Percentiles rank a stretch among this genome's conserved stretches.
Conservation (phyloP, 1,140 invertebrate genomes). For the Platyura marginata region DNA sequence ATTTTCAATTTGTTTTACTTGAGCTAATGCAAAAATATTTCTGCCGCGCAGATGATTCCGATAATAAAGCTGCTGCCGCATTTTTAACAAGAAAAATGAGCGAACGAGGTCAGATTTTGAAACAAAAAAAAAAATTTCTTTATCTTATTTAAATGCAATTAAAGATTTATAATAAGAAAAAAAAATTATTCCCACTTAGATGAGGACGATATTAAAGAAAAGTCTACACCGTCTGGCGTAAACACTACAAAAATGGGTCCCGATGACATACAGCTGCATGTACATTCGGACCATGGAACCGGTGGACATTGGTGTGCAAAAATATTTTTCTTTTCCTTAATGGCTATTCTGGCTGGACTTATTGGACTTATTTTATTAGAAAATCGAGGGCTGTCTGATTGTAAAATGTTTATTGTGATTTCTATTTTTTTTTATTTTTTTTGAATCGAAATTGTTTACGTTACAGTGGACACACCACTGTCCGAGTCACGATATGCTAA, state of each 20-base stretch:
- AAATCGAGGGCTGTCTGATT: slow-evolving; percentile 52
- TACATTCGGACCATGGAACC: slow-evolving; percentile 50
- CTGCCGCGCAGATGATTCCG: background rate
- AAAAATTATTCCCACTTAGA: slow-evolving; percentile 5
- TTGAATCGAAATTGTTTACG: slow-evolving; percentile 3
- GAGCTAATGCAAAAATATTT: background rate
- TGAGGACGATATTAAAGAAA: slow-evolving; percentile 16
- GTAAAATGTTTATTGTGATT: slow-evolving; percentile 31
- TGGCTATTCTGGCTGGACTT: slow-evolving; percentile 45
- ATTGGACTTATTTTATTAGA: slow-evolving; percentile 61
- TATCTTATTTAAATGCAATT: no score
- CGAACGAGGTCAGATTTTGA: background rate
- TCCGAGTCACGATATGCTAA: slow-evolving; percentile 50
- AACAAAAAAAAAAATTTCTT: no score
- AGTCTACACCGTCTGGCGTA: slow-evolving; percentile 11
- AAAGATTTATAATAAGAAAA: no score
- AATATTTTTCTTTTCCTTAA: slow-evolving; percentile 56
- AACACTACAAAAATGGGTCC: slow-evolving; percentile 24
- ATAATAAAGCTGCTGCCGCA: background rate
- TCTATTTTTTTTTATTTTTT: background rate
- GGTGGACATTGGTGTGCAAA: slow-evolving; percentile 66
- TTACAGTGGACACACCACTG: slow-evolving; percentile 48
- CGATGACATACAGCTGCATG: slow-evolving; percentile 42
- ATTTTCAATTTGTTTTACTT: no score
- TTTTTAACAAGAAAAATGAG: background rate